Evolutionary conservation across 2,888 invertebrate genomes (phyloP), one percentile per base, ranked within the genome.

Genomic region (Colletes collaris): DNA sequence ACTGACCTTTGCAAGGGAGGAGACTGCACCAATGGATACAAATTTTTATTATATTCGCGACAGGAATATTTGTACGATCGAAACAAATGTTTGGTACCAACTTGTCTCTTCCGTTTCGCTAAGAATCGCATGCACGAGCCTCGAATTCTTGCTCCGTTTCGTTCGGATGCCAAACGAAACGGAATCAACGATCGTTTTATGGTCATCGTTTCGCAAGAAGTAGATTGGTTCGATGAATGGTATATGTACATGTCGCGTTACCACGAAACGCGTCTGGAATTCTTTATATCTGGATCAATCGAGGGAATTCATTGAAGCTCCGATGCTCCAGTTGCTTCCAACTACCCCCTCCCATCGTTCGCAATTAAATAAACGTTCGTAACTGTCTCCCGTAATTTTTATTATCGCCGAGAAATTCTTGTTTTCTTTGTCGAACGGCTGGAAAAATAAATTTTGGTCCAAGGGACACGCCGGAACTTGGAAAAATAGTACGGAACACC

Each of bases 131-230:
- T 6, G n/a, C 27, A 27, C n/a, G 19, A 63, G 59, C n/a, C 2
- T 62, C 60, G 50, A 66, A 62, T 82, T 75, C 72, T 63, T 55
- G 53, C 49, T 53, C 50, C 55, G 55, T 63, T 58, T 27, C 66
- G 59, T 69, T 59, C 67, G 76, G 80, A 55, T 63, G 46, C 56
- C 27, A 66, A 79, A 76, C 63, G 56, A 66, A 80, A 56, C 37
- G 62, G 56, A 72, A 72, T 82, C 72, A 83, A 73, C 53, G 83
- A 73, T 60, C 69, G 76, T 64, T 72, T 59, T 53, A 68, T 60
- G 60, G 59, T 3, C 35, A 56, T 62, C 37, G 52, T 52, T 52
- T 19, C 56, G 58, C 56, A 19, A 49, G 13, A 67, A 74, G 63
- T 46, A 74, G 62, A 74, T 67, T 77, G 67, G 67, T 68, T 67